Base-by-base conservation (phyloP, 2,888 invertebrate species). In the Ischnus inquisitorius region DNA sequence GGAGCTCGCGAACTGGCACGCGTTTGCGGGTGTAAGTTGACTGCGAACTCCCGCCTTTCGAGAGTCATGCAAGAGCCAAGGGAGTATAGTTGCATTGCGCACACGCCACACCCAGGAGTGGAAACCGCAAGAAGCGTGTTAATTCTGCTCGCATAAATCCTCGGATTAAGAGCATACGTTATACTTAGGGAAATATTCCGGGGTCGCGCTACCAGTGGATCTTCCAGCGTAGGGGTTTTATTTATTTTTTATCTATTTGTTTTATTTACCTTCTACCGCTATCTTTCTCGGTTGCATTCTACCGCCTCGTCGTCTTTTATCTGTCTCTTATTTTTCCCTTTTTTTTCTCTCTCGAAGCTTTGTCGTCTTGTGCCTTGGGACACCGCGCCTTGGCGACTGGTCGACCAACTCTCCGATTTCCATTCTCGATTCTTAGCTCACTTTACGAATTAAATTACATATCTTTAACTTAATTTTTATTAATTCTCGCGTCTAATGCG, bases 91-190 rank as follows among this genome's bases (percentile, higher is more conserved):
- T 46, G 69, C 64, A 65, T 62, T 75, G 43, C 48, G 69, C 54
- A 19, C 82, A 85, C 86, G 84, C 85, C 81, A 81, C 85, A 83
- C 82, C 82, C 82, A 78, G 85, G 84, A 85, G 85, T 84, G 87
- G 86, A 34, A 34, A 81, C 84, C 81, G 75, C 84, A 79, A 84
- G 84, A 81, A 84, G 86, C 88, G 89, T 89, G 92, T 92, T 92
- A 91, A 92, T 92, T 92, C 92, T 88, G 89, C 88, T 89, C 91
- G 91, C 91, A 91, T 92, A 92, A 92, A 92, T 92, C 90, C 88
- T 79, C 39, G 91, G 91, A 92, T 92, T 91, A 92, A 92, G 90
- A 88, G 91, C 92, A 92, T 92, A 92, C 91, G 91, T 92, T 92
- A 91, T 92, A 91, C 91, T 91, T 91, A 90, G 91, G 91, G 90